A percentile compares a stretch with the other conserved stretches of the same genome.
Evolutionary conservation across 2,888 invertebrate genomes (phyloP).

Genomic region (Orchesellides sinensis): DNA sequence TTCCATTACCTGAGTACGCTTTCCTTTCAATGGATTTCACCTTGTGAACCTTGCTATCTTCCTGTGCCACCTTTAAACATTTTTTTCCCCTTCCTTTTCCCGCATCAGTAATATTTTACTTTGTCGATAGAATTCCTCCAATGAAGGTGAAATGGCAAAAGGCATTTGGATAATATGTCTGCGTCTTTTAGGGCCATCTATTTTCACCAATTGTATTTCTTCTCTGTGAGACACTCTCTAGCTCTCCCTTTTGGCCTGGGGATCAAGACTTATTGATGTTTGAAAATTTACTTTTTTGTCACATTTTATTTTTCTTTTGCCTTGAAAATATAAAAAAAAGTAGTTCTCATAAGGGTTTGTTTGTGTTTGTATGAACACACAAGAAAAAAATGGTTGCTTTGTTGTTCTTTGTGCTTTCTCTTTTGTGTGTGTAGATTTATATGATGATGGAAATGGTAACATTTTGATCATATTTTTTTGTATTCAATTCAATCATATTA

Average conservation of each 20-base stretch:
- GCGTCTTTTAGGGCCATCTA: too few relatives aligned
- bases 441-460: not conserved
- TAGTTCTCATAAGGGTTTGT: too few relatives aligned
- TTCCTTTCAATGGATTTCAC: not conserved
- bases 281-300: conserved; percentile 43
- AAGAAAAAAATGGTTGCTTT: too few relatives aligned
- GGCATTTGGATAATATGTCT: too few relatives aligned
- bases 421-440: too few relatives aligned
- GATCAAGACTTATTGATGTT: conserved; percentile 22
- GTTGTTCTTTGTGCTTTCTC: too few relatives aligned
- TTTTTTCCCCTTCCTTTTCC: not conserved
- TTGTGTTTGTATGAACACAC: too few relatives aligned
- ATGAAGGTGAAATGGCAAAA: conserved; percentile 14
- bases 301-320: too few relatives aligned
- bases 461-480: not conserved
- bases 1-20: not conserved
- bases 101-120: conserved; percentile 5
- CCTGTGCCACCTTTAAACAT: not conserved
- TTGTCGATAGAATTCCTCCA: not conserved
- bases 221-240: too few relatives aligned
- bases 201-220: too few relatives aligned
- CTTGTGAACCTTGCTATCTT: not conserved
- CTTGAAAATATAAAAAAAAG: too few relatives aligned
- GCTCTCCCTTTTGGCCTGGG: not conserved
- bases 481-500: too few relatives aligned